Evolutionary conservation across 2,797 vertebrate species (phyloP), one percentile per base, ranked within the genome.

Genomic region (Pogonophryne albipinna): DNA sequence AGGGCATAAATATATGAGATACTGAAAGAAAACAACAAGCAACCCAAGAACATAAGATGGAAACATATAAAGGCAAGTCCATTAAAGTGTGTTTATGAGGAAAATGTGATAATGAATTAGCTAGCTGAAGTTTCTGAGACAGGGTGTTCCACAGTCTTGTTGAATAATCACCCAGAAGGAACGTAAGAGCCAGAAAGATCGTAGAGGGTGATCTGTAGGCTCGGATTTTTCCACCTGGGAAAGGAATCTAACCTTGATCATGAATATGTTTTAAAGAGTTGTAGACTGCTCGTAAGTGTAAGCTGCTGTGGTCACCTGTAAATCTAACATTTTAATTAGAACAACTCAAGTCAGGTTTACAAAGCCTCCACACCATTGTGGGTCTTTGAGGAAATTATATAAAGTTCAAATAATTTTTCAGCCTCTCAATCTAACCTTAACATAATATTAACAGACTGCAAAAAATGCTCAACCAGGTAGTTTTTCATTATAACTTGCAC

Each of bases 41-140:
- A 68, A 44, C 19, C 8, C 4, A 11, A 63, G 46, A 62, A 61
- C 62, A 52, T 17, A 20, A 52, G 10, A 81, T 74, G 53, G 13
- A 78, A 83, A 74, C 15, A 10, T 59, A 52, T 61, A 63, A 77
- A 78, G 46, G 27, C 34, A 42, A 78, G 63, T 77, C 52, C 53
- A 79, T 82, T 61, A 83, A 81, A 70, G 17, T 46, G 14, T 55
- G 46, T 77, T 76, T 55, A 77, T 82, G 55, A 62, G 65, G 55
- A 71, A 88, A 83, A 56, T 1, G 1, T 80, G 63, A 68, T 59
- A 67, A 77, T 64, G 38, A 82, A 78, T 78, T 27, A 63, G 50
- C 13, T 16, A 4, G 20, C 19, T 42, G 19, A 34, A 23, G 11
- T 60, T 68, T 52, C 53, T 59, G 16, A 73, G 60, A 79, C 56